These are phyloP conservation scores for Zaprionus kolodkinae DNA, from an alignment of 1,140 invertebrate genomes.

Conservation along the genomic window DNA sequence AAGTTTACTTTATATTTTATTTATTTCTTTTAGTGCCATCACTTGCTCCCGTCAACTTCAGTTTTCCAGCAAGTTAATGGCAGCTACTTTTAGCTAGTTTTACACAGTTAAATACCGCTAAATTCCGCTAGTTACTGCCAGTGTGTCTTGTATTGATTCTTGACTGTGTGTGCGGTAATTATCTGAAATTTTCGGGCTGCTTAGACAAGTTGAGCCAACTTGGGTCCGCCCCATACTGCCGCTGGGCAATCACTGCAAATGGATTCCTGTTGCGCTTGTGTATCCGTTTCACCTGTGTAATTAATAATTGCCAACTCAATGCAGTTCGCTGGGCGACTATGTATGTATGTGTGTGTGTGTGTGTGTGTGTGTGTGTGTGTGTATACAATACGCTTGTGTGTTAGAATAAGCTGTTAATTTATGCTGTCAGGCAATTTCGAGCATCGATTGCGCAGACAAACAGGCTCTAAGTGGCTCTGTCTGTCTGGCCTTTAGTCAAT, in stretches of 20 bases:
- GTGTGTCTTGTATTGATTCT: constrained; percentile 5
- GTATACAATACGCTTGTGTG: background rate
- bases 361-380: background rate
- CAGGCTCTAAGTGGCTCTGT: background rate
- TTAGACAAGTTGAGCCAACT: constrained; percentile 41
- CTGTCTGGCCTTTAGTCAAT: background rate
- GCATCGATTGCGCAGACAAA: constrained; percentile 22
- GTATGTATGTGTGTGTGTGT: constrained; percentile 3
- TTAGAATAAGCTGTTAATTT: constrained; percentile 38
- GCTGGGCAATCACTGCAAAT: constrained; percentile 49
- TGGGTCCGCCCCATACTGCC: background rate
- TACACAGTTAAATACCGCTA: background rate
- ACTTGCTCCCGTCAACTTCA: background rate
- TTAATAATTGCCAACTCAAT: constrained; percentile 48
- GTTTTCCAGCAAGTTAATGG: background rate
- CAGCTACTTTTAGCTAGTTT: constrained; percentile 1
- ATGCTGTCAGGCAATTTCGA: constrained; percentile 31
- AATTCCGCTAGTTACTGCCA: background rate
- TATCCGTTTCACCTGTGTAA: constrained; percentile 31
- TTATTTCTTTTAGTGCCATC: background rate
- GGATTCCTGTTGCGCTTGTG: constrained; percentile 43
- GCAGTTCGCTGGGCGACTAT: background rate
- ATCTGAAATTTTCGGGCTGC: constrained; percentile 45
- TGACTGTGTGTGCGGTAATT: constrained; percentile 63
- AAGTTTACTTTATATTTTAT: background rate